Evolutionary conservation across 2,888 invertebrate genomes (phyloP).

Genomic region (Leucophora obtusa): DNA sequence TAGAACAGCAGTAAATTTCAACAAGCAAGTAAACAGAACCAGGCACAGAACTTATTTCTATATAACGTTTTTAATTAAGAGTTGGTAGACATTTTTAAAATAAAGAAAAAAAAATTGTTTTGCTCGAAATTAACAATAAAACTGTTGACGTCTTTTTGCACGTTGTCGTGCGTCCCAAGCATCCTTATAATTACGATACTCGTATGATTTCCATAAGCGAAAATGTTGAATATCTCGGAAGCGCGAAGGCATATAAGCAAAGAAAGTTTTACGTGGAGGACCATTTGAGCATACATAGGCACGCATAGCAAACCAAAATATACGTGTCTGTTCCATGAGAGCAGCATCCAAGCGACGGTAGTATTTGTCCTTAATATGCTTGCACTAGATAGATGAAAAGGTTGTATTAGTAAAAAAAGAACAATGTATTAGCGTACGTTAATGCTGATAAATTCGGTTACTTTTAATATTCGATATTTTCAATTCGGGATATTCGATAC

Average conservation of each 20-base stretch:
- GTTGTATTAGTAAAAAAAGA: neutral
- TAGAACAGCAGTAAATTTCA: no score
- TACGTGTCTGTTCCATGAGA: slow-evolving; percentile 69
- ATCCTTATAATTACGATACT: slow-evolving; percentile 51
- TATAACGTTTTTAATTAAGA: neutral
- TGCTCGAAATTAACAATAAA: neutral
- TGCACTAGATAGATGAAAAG: slow-evolving; percentile 50
- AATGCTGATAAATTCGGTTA: no score
- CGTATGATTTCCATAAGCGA: slow-evolving; percentile 61
- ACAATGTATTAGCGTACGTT: no score
- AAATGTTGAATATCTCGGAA: slow-evolving; percentile 61
- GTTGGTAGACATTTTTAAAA: neutral
- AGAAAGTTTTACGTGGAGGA: slow-evolving; percentile 68
- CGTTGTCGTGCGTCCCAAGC: slow-evolving; percentile 17
- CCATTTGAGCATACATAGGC: slow-evolving; percentile 67
- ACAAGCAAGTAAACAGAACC: no score
- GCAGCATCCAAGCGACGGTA: slow-evolving; percentile 64
- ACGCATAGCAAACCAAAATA: slow-evolving; percentile 71
- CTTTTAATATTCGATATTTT: no score
- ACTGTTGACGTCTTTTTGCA: neutral
- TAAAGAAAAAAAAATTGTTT: no score
- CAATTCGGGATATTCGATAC: no score
- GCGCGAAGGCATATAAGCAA: slow-evolving; percentile 74
- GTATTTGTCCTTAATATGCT: slow-evolving; percentile 58
- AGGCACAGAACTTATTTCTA: no score